Evolutionary conservation across 2,888 invertebrate genomes (phyloP).

Genomic region (Mechanitis messenoides): DNA sequence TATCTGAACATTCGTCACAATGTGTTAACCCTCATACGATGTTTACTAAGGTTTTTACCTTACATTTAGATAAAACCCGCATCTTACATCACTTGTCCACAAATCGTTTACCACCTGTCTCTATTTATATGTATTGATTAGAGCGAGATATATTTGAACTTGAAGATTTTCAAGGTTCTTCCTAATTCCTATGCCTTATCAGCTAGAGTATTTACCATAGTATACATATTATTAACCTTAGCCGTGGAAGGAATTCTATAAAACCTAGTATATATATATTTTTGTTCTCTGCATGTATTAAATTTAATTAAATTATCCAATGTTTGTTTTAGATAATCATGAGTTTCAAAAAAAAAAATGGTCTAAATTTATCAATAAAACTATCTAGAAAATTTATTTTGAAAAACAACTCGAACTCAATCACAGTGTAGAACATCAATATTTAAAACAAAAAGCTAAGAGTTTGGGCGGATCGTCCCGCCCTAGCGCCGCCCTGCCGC

Average conservation of each 20-base stretch:
- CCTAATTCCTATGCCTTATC: slow-evolving; percentile 2
- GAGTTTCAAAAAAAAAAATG: too few relatives aligned
- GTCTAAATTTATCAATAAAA: too few relatives aligned
- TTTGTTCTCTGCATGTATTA: too few relatives aligned
- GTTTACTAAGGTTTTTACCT: slow-evolving; percentile 44
- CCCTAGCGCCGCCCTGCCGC: slow-evolving; percentile 51
- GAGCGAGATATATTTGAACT: slow-evolving; percentile 43
- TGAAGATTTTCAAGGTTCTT: slow-evolving; percentile 48
- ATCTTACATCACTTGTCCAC: slow-evolving; percentile 42
- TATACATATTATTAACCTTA: too few relatives aligned
- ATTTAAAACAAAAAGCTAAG: slow-evolving; percentile 28
- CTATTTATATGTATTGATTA: slow-evolving; percentile 21
- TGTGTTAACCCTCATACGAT: slow-evolving; percentile 54
- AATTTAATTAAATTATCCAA: not conserved
- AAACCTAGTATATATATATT: too few relatives aligned
- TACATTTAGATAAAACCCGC: slow-evolving; percentile 60
- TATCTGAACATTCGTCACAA: slow-evolving; percentile 33
- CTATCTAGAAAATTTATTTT: not conserved
- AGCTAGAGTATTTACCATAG: not conserved
- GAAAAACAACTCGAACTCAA: not conserved
- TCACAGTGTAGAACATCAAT: slow-evolving; percentile 16
- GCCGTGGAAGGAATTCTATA: too few relatives aligned
- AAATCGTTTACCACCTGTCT: slow-evolving; percentile 23
- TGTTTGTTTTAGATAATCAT: not conserved
- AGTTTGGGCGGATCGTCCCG: slow-evolving; percentile 53